Percentiles rank a stretch among this genome's conserved stretches.
phyloP scores from a whole-genome alignment of 2,797 vertebrate species.

The Cottoperca gobio region DNA sequence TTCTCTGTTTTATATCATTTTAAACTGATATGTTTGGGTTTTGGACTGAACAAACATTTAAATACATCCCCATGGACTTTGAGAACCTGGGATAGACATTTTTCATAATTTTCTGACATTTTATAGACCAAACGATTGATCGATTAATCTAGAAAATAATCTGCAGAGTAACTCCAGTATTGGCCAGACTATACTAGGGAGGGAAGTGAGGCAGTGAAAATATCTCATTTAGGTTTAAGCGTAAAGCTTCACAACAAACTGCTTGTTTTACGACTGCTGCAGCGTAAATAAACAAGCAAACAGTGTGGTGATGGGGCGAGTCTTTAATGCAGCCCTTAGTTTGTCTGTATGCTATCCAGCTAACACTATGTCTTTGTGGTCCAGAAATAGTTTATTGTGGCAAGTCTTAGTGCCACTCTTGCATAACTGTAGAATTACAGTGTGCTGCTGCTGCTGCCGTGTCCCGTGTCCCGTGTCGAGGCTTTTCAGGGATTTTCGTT shows the following conservation, averaged over 20 bases:
- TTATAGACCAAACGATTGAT: no score
- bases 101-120: no score
- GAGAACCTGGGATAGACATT: no score
- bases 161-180: no score
- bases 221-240: background rate
- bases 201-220: background rate
- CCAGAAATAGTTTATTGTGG: constrained; percentile 70
- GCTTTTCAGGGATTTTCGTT: constrained; percentile 49
- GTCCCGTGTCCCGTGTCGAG: constrained; percentile 27
- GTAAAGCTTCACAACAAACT: constrained; percentile 17
- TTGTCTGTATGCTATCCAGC: constrained; percentile 2
- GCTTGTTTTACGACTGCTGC: constrained; percentile 29
- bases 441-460: constrained; percentile 26
- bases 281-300: constrained; percentile 24
- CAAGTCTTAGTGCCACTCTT: constrained; percentile 61
- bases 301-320: constrained; percentile 17
- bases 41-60: no score
- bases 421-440: constrained; percentile 71
- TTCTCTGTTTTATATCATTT: no score
- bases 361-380: constrained; percentile 21
- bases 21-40: no score
- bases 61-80: no score
- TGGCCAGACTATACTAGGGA: background rate
- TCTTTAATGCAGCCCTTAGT: background rate
- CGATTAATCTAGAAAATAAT: no score